phyloP scores from a whole-genome alignment of 2,888 invertebrate genomes.

The Drosophila infuscata region DNA sequence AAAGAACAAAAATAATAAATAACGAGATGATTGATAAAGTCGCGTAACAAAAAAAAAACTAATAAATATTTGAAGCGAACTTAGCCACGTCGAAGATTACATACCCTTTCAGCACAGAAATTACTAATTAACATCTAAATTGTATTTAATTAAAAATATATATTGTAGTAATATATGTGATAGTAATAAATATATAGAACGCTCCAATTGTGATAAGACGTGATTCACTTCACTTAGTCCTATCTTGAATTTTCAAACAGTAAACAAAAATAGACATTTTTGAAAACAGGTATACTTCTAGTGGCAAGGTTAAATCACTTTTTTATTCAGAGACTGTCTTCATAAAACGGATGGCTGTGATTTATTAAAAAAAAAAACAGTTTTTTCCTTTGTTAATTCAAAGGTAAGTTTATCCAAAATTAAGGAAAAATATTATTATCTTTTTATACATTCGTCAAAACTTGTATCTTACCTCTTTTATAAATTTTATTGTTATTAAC shows the following conservation, averaged over 20 bases:
- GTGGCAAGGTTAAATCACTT: too few species aligned
- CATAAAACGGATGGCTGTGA: too few species aligned
- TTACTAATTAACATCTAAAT: neutral
- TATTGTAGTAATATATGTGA: too few species aligned
- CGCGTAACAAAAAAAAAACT: neutral
- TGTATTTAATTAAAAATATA: too few species aligned
- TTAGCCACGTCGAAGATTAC: neutral
- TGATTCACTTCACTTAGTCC: neutral
- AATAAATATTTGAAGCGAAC: neutral
- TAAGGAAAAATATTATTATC: neutral
- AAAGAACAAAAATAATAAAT: neutral
- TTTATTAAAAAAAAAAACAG: too few species aligned
- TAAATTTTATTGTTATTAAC: neutral
- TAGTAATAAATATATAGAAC: too few species aligned
- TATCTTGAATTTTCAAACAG: too few species aligned
- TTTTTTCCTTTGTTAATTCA: neutral
- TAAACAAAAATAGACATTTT: too few species aligned
- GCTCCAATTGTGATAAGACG: neutral
- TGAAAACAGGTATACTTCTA: too few species aligned
- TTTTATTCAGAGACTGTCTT: too few species aligned
- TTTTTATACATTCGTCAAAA: neutral
- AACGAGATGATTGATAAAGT: conserved; percentile 12
- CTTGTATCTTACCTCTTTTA: neutral
- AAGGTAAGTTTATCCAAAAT: neutral
- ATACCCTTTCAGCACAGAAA: neutral